Base-by-base conservation (phyloP, 1,140 invertebrate species). In the Schlechtendalia chinensis region DNA sequence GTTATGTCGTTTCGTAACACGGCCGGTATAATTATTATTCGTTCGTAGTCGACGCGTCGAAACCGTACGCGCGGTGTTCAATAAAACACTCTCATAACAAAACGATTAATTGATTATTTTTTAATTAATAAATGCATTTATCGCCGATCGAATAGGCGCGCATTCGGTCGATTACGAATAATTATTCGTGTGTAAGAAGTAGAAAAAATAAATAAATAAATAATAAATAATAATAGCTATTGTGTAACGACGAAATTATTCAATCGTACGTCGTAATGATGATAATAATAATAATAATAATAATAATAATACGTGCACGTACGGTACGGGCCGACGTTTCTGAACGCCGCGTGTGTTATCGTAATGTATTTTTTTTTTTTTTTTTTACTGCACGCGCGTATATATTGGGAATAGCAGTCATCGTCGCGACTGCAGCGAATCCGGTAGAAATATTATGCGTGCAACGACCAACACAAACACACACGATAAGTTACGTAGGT, bases 101-200 rank as follows among this genome's bases (percentile, higher is more conserved):
- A 47, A 61, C 45, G 32, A 69, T 69, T 47, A 69, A 69, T 69
- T 69, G 47, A 12, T 69, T 14, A n/a, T 47, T 69, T 65, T 69
- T 69, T n/a, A 69, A 45, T 69, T 45, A 69, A 69, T 47, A 69
- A 69, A 39, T 39, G 8, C 32, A 8, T 39, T 39, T 47, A 47
- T 47, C 47, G 19, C 65, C 12, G 22, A 69, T 45, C 65, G 2
- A 24, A 69, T 47, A 24, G n/a, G n/a, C n/a, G n/a, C 5, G 39
- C 65, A 45, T 69, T 69, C 39, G 32, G 22, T 45, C 5, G 22
- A 47, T 69, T 47, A 47, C 47, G n/a, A n/a, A n/a, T 47, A 47
- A 69, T 69, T 39, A 8, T 39, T 39, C 22, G 39, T 47, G n/a
- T n/a, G n/a, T n/a, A n/a, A n/a, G n/a, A n/a, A n/a, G n/a, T n/a